These are phyloP conservation scores for Ophiothrix spiculata DNA, from an alignment of 35 echinoderm and acorn worm species.

Conservation along the genomic window DNA sequence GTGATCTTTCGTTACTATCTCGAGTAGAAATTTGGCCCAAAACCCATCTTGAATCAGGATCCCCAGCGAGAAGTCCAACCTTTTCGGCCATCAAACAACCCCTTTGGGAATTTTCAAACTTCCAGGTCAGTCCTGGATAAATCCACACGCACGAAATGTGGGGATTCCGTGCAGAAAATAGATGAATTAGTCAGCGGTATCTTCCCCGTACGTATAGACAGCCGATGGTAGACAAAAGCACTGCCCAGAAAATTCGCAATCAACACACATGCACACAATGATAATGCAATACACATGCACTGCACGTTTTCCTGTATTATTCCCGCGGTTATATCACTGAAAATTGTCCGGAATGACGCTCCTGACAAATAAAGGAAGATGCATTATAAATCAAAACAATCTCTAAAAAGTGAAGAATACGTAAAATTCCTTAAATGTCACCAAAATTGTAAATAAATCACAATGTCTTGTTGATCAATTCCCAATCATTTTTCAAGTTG, in stretches of 20 bases:
- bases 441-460: conserved; percentile 4
- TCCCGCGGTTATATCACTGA: not conserved
- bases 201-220: not conserved
- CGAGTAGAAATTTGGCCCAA: conserved; percentile 6
- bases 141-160: not conserved
- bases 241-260: not conserved
- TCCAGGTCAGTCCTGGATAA: not conserved
- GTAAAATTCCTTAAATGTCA: not conserved
- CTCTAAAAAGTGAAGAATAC: not conserved
- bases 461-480: not conserved
- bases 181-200: not conserved
- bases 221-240: not conserved
- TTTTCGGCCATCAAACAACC: conserved; percentile 14
- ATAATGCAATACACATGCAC: not conserved
- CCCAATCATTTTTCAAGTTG: not conserved
- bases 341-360: no score
- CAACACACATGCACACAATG: not conserved
- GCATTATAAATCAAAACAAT: not conserved
- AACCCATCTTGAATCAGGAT: conserved; percentile 16
- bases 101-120: not conserved
- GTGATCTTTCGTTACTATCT: conserved; percentile 8
- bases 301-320: conserved; percentile 1
- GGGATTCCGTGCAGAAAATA: not conserved
- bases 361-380: not conserved
- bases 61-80: conserved; percentile 7